Percentiles rank a stretch among this genome's conserved stretches.
These are phyloP conservation scores for Dexiosoma caninum DNA, from an alignment of 2,888 invertebrate species.

Conservation along the genomic window DNA sequence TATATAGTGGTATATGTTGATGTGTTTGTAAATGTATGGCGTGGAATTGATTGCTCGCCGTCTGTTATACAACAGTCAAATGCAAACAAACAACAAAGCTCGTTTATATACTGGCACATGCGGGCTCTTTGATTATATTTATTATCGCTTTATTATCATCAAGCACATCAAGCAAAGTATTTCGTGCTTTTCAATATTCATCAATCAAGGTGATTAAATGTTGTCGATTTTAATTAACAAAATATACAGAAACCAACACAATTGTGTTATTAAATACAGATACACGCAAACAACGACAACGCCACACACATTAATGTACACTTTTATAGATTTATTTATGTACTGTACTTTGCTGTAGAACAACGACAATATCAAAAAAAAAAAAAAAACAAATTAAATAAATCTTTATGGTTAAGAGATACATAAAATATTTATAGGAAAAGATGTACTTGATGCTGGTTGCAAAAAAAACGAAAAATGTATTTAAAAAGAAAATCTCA, in stretches of 20 bases:
- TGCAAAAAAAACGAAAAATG: not conserved
- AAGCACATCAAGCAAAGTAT: slow-evolving; percentile 22
- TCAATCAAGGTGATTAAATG: slow-evolving; percentile 73
- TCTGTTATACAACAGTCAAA: slow-evolving; percentile 22
- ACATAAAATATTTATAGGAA: not conserved
- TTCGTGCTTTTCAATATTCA: slow-evolving; percentile 60
- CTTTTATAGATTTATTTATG: not conserved
- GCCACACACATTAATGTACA: too few species aligned
- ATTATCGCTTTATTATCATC: slow-evolving; percentile 23
- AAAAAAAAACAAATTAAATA: too few species aligned
- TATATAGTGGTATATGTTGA: not conserved
- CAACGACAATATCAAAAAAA: not conserved
- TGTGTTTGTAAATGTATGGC: not conserved
- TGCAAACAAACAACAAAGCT: not conserved
- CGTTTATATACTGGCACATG: not conserved
- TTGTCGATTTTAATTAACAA: slow-evolving; percentile 72
- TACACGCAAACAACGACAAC: too few species aligned
- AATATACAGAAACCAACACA: slow-evolving; percentile 37
- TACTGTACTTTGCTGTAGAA: not conserved
- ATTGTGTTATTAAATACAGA: not conserved
- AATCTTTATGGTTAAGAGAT: slow-evolving; percentile 7
- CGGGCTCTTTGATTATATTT: slow-evolving; percentile 1
- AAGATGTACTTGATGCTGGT: not conserved
- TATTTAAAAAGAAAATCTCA: slow-evolving; percentile 2
- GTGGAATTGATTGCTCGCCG: not conserved